Conservation (phyloP, 2,797 vertebrate species). For the Pyrrhura leucotis region DNA sequence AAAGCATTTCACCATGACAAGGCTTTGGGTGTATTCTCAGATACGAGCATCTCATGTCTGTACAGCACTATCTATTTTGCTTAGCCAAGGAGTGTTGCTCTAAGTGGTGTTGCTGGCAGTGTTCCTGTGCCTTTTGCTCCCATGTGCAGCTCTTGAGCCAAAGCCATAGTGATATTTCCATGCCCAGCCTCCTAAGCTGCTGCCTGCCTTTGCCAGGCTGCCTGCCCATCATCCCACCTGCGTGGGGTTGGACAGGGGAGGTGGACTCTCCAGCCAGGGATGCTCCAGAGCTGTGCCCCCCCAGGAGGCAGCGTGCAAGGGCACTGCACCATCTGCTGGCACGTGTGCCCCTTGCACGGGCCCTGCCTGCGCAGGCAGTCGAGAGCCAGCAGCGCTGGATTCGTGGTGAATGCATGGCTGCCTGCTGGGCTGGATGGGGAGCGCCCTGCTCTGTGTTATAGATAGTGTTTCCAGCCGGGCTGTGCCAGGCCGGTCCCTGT, state of each 20-base stretch:
- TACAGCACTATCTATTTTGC: not conserved
- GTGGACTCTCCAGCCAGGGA: not conserved
- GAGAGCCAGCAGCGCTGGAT: not conserved
- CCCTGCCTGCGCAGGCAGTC: not conserved
- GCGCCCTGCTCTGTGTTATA: fast-evolving
- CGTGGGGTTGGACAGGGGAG: not conserved
- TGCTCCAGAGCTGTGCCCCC: too few relatives aligned
- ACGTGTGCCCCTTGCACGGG: not conserved
- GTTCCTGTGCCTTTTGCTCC: not conserved
- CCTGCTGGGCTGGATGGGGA: not conserved
- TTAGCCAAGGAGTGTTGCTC: fast-evolving
- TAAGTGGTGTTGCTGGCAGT: fast-evolving
- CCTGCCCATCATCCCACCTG: not conserved
- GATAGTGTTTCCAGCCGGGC: not conserved
- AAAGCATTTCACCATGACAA: fast-evolving
- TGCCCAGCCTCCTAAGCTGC: not conserved
- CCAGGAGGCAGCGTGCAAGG: not conserved
- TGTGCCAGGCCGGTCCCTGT: not conserved
- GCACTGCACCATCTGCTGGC: not conserved
- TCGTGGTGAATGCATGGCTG: not conserved
- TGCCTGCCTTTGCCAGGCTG: not conserved
- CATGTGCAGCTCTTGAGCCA: fast-evolving
- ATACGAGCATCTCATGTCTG: not conserved
- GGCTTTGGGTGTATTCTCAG: not conserved
- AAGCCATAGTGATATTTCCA: not conserved